phyloP scores from a whole-genome alignment of 2,797 vertebrate genomes.

The Gambelia wislizenii region DNA sequence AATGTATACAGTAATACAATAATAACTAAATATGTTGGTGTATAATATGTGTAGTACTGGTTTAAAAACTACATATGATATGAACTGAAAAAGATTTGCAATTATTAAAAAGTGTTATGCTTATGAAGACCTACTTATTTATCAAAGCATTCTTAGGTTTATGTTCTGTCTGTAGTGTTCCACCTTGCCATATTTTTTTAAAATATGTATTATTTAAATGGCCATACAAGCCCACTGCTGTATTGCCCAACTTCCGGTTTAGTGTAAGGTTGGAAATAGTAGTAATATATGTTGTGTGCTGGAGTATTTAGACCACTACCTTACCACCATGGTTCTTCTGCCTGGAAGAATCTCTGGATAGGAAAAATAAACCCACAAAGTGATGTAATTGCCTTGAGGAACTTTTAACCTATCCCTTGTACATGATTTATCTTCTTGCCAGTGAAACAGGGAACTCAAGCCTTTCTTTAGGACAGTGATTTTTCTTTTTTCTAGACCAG shows the following conservation, averaged over 20 bases:
- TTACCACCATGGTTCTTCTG: not conserved
- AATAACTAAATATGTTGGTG: not conserved
- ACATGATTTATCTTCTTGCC: not conserved
- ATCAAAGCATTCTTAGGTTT: not conserved
- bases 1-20: too few species aligned
- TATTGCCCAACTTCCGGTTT: not conserved
- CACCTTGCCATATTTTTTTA: not conserved
- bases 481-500: slow-evolving; percentile 1
- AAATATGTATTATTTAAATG: not conserved
- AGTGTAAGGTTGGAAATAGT: not conserved
- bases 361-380: not conserved
- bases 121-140: not conserved
- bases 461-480: not conserved
- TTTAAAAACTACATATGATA: not conserved
- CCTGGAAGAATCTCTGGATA: not conserved
- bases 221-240: not conserved
- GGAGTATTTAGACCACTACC: not conserved
- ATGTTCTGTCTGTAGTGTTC: not conserved
- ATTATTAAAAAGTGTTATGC: too few species aligned
- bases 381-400: not conserved
- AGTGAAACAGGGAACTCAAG: not conserved
- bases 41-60: not conserved
- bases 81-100: not conserved
- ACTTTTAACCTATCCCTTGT: not conserved
- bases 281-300: not conserved